phyloP scores from a whole-genome alignment of 2,797 vertebrate genomes.

The Dallia pectoralis region DNA sequence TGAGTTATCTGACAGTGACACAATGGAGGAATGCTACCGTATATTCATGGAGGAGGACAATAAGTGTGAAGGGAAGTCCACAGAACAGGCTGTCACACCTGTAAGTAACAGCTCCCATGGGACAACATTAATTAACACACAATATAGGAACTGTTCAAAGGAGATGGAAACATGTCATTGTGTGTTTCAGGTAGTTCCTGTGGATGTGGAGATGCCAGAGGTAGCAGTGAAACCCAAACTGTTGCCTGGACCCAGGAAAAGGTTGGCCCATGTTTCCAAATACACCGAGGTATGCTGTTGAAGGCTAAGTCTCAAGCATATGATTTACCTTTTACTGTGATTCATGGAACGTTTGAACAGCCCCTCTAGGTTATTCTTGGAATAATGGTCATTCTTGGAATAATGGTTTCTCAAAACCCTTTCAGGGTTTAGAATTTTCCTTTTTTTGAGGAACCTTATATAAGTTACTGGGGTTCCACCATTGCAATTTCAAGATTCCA shows the following conservation, averaged over 20 bases:
- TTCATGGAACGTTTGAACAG: neutral
- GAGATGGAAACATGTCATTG: neutral
- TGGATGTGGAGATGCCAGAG: conserved; percentile 34
- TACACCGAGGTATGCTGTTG: conserved; percentile 61
- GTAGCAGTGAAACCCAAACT: conserved; percentile 36
- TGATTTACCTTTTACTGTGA: neutral
- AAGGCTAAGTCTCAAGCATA: neutral
- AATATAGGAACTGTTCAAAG: neutral
- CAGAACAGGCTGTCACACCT: conserved; percentile 14
- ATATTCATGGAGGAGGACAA: conserved; percentile 83
- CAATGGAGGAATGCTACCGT: conserved; percentile 77
- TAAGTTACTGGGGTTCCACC: no score
- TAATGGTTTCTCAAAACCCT: no score
- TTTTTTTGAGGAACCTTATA: no score
- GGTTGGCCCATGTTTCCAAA: conserved; percentile 69
- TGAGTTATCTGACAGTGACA: conserved; percentile 72
- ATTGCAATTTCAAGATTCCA: no score
- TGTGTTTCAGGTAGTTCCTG: conserved; percentile 44
- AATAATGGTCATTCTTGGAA: no score
- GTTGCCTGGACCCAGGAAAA: conserved; percentile 61
- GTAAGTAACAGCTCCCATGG: conserved; percentile 58
- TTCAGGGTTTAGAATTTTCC: no score
- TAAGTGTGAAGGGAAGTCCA: conserved; percentile 27
- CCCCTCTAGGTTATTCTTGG: no score
- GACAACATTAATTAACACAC: neutral